Percentiles rank a stretch among this genome's conserved stretches.
Evolutionary conservation across 1,140 invertebrate species (phyloP).

Genomic region (Trichoplusia ni): DNA sequence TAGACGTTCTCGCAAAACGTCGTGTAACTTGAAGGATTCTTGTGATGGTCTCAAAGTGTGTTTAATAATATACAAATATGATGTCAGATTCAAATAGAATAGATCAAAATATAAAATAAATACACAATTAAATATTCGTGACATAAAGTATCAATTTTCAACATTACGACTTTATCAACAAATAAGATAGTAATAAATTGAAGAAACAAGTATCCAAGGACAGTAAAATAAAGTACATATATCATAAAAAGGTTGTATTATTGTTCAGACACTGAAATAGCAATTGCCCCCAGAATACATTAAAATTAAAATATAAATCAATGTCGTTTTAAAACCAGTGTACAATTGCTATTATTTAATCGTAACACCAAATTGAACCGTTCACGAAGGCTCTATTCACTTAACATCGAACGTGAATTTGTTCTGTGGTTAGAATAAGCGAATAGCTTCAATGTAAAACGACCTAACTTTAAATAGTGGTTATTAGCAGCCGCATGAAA

Average conservation of each 20-base stretch:
- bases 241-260: too few relatives aligned
- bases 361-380: neutral
- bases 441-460: constrained; percentile 56
- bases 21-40: neutral
- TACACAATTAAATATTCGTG: neutral
- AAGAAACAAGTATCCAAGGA: too few relatives aligned
- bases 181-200: too few relatives aligned
- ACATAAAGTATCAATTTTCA: neutral
- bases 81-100: neutral
- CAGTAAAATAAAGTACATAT: neutral
- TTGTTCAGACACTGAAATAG: too few relatives aligned
- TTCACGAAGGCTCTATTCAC: constrained; percentile 20
- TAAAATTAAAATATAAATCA: too few relatives aligned
- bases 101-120: constrained; percentile 7
- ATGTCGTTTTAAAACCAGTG: too few relatives aligned
- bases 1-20: constrained; percentile 31
- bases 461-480: constrained; percentile 57
- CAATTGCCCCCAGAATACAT: too few relatives aligned
- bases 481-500: constrained; percentile 70
- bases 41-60: neutral
- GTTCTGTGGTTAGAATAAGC: constrained; percentile 65
- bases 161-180: too few relatives aligned
- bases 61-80: constrained; percentile 12
- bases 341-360: constrained; percentile 3
- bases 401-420: constrained; percentile 19